Evolutionary conservation across 2,888 invertebrate genomes (phyloP), one percentile per base, ranked within the genome.

Genomic region (Saturnia japonica): DNA sequence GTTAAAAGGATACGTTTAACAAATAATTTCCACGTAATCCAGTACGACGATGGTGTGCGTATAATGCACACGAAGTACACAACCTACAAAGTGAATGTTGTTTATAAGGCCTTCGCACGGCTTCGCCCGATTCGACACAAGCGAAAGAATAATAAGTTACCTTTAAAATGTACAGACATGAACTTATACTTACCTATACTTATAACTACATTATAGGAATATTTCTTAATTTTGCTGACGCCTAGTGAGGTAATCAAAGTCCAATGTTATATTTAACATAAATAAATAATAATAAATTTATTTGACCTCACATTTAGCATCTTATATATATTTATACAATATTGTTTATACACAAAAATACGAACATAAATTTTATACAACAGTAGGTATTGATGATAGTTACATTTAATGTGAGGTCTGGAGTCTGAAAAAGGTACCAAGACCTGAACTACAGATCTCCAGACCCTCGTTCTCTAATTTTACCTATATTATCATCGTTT

Each of bases 71-170:
- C 28, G 28, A 60, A 14, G 57, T 28, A 28, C 57, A 60, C 57
- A 4, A 28, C 12, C 14, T 60, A 83, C 84, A 75, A 66, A 80
- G 75, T 78, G 83, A 86, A 87, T 83, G 87, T 84, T 83, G 87
- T 86, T n/a, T 86, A 85, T 80, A 85, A 80, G 85, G 85, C 85
- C 85, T 74, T 81, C 74, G 68, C 73, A 74, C 72, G 68, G 73
- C 70, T 74, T 74, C 78, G 75, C 77, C 73, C 78, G 76, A 80
- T 76, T 73, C 68, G 67, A 77, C 71, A 73, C 75, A 72, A 77
- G 75, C 74, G 74, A 78, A 82, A 76, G 28, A 73, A 62, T 19
- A 64, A 69, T n/a, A 68, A 70, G 57, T 67, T 40, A n/a, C n/a
- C 22, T 68, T 54, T 40, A 42, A 67, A 72, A 68, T 62, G 71